Evolutionary conservation across 2,888 invertebrate genomes (phyloP).

Genomic region (Tiliacea citrago): DNA sequence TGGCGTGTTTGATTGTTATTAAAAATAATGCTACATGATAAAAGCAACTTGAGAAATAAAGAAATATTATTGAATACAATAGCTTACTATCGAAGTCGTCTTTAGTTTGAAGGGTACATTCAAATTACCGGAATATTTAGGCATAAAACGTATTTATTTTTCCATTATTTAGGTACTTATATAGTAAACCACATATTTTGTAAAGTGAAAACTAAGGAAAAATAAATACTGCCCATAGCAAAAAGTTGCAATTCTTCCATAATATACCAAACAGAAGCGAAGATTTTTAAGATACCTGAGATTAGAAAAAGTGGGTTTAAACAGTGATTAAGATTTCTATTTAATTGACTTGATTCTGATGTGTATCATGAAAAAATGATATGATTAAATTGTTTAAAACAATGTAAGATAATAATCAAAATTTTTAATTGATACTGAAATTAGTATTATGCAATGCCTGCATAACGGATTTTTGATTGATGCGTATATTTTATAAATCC

Average conservation of each 20-base stretch:
- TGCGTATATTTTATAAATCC: neutral
- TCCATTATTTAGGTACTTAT: neutral
- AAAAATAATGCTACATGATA: neutral
- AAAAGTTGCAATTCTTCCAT: neutral
- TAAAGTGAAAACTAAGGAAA: neutral
- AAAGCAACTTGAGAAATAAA: neutral
- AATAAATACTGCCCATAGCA: neutral
- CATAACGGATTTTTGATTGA: neutral
- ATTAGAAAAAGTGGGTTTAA: neutral
- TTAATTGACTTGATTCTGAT: neutral
- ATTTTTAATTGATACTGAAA: slow-evolving; percentile 12
- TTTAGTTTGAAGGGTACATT: neutral
- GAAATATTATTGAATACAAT: neutral
- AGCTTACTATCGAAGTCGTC: neutral
- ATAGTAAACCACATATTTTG: neutral
- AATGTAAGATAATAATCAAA: slow-evolving; percentile 8
- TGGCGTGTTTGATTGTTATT: neutral
- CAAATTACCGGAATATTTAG: neutral
- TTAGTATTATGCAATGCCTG: neutral
- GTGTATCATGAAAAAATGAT: neutral
- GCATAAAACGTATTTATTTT: neutral
- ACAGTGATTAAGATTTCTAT: neutral
- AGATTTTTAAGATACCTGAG: neutral
- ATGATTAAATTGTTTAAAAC: slow-evolving; percentile 3
- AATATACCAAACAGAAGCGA: no score